Base-by-base conservation (phyloP, 2,888 invertebrate genomes). In the Chymomyza procnemis region DNA sequence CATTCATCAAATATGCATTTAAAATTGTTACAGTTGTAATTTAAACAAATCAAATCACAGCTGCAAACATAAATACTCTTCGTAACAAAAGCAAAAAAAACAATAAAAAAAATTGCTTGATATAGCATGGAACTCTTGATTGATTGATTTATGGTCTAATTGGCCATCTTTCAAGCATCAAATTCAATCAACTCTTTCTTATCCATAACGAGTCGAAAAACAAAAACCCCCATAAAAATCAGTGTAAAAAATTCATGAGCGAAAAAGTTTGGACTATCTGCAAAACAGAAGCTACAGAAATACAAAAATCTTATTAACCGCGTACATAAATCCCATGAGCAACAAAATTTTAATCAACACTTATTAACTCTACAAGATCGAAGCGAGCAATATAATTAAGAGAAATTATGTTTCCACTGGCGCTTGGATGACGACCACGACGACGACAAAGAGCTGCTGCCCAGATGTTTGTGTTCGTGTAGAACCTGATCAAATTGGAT, bases 361-460 rank as follows among this genome's bases (percentile, higher is more conserved):
- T 86, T 85, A 88, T 84, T 84, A 87, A 76, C 71, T 87, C 73
- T 69, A 81, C 76, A 74, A 85, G 78, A 75, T 85, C 75, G 79
- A n/a, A 72, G 34, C 34, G 75, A 78, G 79, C 79, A 87, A 75
- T 85, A 89, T 84, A 88, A 88, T 88, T 88, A 89, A 84, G 84
- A 78, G 83, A 88, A 88, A 88, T 88, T 87, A 89, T 88, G 84
- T 87, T 84, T 87, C 84, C 84, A 83, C 78, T 76, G 88, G 75
- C 80, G 85, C 83, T 78, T 76, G 71, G 67, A 56, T 65, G 70
- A 75, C 67, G 68, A 64, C 59, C 47, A 22, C 30, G 67, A 69
- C 62, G 55, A 56, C 54, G 64, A 69, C 48, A 41, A 41, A 41
- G 34, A 26, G 26, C 6, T 41, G 12, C 0, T 12, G 6, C 9